Conservation (phyloP, 2,113 vertebrate species). For the Proteles cristata region DNA sequence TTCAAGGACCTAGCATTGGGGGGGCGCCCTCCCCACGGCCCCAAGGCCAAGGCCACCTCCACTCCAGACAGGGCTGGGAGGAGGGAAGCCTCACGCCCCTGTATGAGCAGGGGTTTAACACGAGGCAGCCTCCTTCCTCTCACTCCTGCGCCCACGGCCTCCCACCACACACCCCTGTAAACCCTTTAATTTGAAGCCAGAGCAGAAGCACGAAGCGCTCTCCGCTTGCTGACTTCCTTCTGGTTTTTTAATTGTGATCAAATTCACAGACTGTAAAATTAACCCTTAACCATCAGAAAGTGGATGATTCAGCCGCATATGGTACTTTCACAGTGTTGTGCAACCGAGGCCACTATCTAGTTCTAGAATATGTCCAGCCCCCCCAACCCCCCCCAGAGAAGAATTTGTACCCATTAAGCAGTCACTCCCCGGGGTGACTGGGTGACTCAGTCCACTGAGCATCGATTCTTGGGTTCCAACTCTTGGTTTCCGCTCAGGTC, state of each 20-base stretch:
- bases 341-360: background rate
- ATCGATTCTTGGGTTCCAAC: too few relatives aligned
- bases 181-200: background rate
- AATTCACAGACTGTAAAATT: background rate
- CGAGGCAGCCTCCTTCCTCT: background rate
- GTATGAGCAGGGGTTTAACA: too few relatives aligned
- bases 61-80: background rate
- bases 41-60: background rate
- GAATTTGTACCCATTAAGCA: background rate
- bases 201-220: background rate
- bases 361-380: background rate
- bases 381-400: too few relatives aligned
- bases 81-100: background rate
- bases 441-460: too few relatives aligned
- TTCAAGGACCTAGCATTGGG: too few relatives aligned
- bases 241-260: background rate
- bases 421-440: background rate
- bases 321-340: too few relatives aligned
- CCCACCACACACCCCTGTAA: background rate
- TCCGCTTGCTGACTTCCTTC: background rate
- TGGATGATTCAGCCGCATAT: background rate
- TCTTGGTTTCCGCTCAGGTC: too few relatives aligned
- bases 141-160: background rate
- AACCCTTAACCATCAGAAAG: background rate
- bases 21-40: background rate